These are phyloP conservation scores for Isotomurus palustris DNA, from an alignment of 2,888 invertebrate genomes.

Conservation along the genomic window DNA sequence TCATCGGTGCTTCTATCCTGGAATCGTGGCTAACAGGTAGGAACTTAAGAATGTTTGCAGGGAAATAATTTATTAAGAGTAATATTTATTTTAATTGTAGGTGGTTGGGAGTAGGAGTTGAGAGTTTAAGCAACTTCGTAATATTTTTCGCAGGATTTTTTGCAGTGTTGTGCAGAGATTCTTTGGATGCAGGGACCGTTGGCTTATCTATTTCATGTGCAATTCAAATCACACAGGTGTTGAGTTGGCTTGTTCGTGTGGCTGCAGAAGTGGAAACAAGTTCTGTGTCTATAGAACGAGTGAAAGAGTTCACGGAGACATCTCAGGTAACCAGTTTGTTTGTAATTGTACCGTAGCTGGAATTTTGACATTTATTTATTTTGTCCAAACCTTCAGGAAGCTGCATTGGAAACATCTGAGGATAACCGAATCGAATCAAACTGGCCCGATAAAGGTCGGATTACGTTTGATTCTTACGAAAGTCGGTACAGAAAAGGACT, in stretches of 20 bases:
- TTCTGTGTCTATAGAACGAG: slow-evolving; percentile 93
- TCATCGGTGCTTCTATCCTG: slow-evolving; percentile 47
- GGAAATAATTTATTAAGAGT: not conserved
- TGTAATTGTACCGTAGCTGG: too few species aligned
- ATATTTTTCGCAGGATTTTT: slow-evolving; percentile 58
- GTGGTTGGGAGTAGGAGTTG: slow-evolving; percentile 53
- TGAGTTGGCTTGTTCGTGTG: slow-evolving; percentile 96
- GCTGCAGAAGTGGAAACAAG: slow-evolving; percentile 95
- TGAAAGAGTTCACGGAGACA: slow-evolving; percentile 90
- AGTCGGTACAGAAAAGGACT: too few species aligned
- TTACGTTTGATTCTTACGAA: too few species aligned
- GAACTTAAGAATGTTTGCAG: too few species aligned
- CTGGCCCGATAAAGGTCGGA: too few species aligned
- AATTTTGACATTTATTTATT: too few species aligned
- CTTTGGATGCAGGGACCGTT: slow-evolving; percentile 51
- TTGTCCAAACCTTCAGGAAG: slow-evolving; percentile 4
- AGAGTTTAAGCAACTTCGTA: slow-evolving; percentile 57
- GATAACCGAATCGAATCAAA: too few species aligned
- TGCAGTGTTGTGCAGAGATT: slow-evolving; percentile 52
- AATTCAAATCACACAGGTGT: slow-evolving; percentile 83
- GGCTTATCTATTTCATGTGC: slow-evolving; percentile 87
- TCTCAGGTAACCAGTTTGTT: too few species aligned
- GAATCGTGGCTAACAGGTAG: slow-evolving; percentile 29
- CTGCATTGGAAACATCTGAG: not conserved
- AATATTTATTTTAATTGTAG: too few species aligned